Evolutionary conservation across 2,113 vertebrate genomes (phyloP).

Genomic region (Cyprinodon tularosa): DNA sequence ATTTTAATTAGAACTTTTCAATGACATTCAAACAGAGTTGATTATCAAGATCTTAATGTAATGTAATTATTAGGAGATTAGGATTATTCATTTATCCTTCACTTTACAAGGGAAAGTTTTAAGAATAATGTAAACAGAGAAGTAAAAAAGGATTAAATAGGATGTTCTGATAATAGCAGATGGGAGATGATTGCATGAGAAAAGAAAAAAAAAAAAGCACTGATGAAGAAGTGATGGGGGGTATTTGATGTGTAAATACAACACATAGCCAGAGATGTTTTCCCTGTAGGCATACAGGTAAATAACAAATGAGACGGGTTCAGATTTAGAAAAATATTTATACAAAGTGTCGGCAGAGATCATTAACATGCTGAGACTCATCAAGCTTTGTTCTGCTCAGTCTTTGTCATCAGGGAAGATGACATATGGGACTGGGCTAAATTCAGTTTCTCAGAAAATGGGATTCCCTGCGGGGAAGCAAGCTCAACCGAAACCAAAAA

Average conservation of each 20-base stretch:
- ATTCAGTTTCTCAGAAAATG: slow-evolving; percentile 20
- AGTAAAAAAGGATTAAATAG: slow-evolving; percentile 20
- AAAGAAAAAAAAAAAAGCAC: slow-evolving; percentile 26
- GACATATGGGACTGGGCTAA: slow-evolving; percentile 37
- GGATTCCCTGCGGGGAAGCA: slow-evolving; percentile 14
- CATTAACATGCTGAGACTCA: slow-evolving; percentile 33
- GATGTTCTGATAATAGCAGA: slow-evolving; percentile 31
- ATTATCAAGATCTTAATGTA: slow-evolving; percentile 8
- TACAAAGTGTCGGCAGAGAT: slow-evolving; percentile 49
- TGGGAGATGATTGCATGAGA: slow-evolving; percentile 6
- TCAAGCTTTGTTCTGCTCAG: slow-evolving; percentile 44
- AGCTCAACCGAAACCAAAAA: slow-evolving; percentile 15
- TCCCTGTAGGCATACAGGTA: slow-evolving; percentile 66
- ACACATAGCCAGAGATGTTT: slow-evolving; percentile 54
- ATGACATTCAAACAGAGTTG: slow-evolving; percentile 7
- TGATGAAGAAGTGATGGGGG: slow-evolving; percentile 24
- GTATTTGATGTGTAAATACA: slow-evolving; percentile 78
- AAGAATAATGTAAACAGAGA: slow-evolving; percentile 2
- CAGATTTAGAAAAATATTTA: slow-evolving; percentile 63
- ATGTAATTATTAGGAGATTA: slow-evolving; percentile 13
- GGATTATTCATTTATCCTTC: slow-evolving; percentile 16
- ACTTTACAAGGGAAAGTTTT: neutral
- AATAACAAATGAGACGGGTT: slow-evolving; percentile 66
- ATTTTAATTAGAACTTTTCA: neutral
- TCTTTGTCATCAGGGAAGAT: slow-evolving; percentile 21